Conservation (phyloP, 2,888 invertebrate genomes). For the Eudasyphora cyanicolor region DNA sequence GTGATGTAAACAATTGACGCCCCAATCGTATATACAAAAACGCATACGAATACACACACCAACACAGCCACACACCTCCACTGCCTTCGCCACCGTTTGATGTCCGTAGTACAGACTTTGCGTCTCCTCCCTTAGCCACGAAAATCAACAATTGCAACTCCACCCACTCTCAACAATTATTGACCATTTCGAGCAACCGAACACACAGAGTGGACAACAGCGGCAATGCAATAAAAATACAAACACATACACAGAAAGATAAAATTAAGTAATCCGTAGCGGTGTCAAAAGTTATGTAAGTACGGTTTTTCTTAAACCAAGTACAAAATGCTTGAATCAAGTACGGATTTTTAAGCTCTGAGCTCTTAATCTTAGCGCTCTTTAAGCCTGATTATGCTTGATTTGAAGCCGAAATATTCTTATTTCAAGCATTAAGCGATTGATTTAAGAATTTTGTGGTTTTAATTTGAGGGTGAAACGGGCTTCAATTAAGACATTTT, state of each 20-base stretch:
- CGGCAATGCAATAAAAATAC: conserved; percentile 59
- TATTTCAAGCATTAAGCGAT: no score
- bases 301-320: no score
- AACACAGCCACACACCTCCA: conserved; percentile 24
- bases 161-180: conserved; percentile 45
- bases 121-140: conserved; percentile 43
- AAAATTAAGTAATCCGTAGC: no score
- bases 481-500: no score
- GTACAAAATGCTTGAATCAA: no score
- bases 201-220: conserved; percentile 51
- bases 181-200: conserved; percentile 51
- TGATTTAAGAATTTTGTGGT: no score
- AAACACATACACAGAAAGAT: background rate
- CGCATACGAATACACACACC: conserved; percentile 4
- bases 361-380: no score
- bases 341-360: no score
- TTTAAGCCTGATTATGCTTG: no score
- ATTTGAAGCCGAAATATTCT: no score
- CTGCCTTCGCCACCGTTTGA: conserved; percentile 24
- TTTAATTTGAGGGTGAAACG: no score
- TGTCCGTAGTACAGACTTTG: conserved; percentile 26
- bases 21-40: conserved; percentile 42
- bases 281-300: no score
- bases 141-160: conserved; percentile 53
- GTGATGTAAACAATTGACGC: conserved; percentile 62